Base-by-base conservation (phyloP, 2,113 vertebrate genomes). In the Macaca nemestrina region DNA sequence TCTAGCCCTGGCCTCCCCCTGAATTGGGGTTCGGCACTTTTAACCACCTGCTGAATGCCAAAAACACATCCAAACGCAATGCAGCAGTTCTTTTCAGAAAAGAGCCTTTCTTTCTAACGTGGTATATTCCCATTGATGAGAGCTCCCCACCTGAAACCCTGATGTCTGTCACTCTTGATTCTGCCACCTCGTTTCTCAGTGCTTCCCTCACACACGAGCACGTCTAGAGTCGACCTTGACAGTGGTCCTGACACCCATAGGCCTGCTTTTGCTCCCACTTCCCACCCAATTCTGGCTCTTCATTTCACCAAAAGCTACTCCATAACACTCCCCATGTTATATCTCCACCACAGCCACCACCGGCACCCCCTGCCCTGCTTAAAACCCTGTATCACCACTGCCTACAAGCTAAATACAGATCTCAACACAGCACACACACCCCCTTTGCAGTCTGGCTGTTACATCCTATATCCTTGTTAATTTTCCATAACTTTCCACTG, bases 271-370 rank as follows among this genome's bases (percentile, higher is more conserved):
- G 57, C 30, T 10, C 40, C 67, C 30, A 67, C 11, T 8, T 22
- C 40, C 35, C 9, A 32, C 20, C 18, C 12, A 1, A 57, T 20
- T 9, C 40, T 0, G 10, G 68, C 48, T 16, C 12, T 80, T 83
- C 14, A 3, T 8, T 43, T 32, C 48, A 25, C 68, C 75, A 75
- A 32, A 81, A 68, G 67, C 92, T 35, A 50, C 64, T 68, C 38
- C 22, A 30, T 23, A 20, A 30, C 0, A 20, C 20, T 87, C 48
- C 9, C 3, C 35, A 6, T 32, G 25, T 4, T 8, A 45, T 0
- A 45, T 23, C 20, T 73, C 23, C 32, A 16, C 30, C 23, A 5
- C 3, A 18, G 10, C 50, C 35, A 35, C 27, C 11, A 27, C 68
- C 32, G 8, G 11, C 17, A 12, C 57, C 27, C 8, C 40, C 7